Conservation (phyloP, 2,797 vertebrate species). For the Neostethus bicornis region DNA sequence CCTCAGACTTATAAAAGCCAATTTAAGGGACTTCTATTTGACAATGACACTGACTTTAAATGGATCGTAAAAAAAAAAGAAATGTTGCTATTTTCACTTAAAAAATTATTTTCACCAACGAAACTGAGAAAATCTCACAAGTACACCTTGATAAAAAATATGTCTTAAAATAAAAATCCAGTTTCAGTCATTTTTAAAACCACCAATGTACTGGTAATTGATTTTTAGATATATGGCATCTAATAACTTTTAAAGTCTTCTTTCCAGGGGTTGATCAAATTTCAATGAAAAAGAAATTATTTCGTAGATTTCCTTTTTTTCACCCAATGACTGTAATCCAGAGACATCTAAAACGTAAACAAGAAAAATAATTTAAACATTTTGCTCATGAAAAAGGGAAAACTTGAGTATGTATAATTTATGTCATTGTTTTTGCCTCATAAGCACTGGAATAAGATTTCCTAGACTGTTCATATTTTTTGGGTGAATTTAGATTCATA, state of each 20-base stretch:
- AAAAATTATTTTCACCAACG: constrained; percentile 9
- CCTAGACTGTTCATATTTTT: not conserved
- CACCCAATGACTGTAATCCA: not conserved
- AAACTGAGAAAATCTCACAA: not conserved
- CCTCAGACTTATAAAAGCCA: constrained; percentile 18
- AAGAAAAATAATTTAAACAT: not conserved
- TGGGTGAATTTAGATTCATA: not conserved
- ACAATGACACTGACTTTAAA: constrained; percentile 12
- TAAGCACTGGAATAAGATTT: not conserved
- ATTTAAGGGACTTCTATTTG: constrained; percentile 9
- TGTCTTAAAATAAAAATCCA: not conserved
- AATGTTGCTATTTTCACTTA: not conserved
- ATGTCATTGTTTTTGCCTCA: too few relatives aligned
- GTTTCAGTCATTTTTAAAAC: not conserved
- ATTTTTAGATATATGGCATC: not conserved
- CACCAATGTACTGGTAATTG: not conserved
- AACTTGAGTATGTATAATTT: too few relatives aligned
- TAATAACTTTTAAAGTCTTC: not conserved
- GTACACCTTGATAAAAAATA: not conserved
- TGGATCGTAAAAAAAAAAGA: not conserved
- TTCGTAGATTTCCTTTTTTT: not conserved
- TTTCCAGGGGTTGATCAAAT: not conserved
- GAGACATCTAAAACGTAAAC: too few relatives aligned
- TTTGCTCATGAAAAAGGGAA: not conserved
- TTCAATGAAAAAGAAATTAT: not conserved